Conservation (phyloP, 2,113 vertebrate species). For the Coptodon bakossiorum region DNA sequence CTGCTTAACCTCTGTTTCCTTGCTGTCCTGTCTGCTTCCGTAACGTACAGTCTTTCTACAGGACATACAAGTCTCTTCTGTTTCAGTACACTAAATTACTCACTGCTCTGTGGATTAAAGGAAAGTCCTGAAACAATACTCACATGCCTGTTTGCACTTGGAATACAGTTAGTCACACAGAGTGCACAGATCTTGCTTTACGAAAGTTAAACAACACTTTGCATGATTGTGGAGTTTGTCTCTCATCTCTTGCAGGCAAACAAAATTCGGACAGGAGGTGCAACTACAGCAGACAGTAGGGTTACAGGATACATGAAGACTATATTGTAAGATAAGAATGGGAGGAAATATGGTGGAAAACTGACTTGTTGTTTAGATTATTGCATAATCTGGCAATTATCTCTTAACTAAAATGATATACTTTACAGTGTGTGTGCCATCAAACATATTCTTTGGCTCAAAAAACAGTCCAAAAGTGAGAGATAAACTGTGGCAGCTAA, state of each 20-base stretch:
- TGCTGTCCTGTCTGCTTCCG: slow-evolving; percentile 8
- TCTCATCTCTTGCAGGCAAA: neutral
- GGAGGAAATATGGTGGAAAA: neutral
- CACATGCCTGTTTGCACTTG: neutral
- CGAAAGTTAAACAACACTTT: neutral
- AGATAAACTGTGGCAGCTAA: neutral
- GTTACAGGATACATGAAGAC: neutral
- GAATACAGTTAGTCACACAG: neutral
- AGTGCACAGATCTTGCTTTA: neutral
- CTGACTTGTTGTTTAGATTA: neutral
- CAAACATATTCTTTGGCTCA: neutral
- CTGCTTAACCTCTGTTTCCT: slow-evolving; percentile 13
- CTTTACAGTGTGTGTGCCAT: neutral
- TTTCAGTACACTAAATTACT: neutral
- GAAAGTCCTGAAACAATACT: neutral
- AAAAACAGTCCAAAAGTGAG: neutral
- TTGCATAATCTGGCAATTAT: neutral
- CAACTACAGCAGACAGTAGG: neutral
- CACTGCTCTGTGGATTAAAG: neutral
- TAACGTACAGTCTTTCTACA: neutral
- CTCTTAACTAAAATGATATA: neutral
- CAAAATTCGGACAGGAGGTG: neutral
- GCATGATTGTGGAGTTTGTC: neutral
- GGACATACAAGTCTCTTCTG: neutral
- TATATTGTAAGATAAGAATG: neutral